Base-by-base conservation (phyloP, 2,113 vertebrate genomes). In the Reinhardtius hippoglossoides region DNA sequence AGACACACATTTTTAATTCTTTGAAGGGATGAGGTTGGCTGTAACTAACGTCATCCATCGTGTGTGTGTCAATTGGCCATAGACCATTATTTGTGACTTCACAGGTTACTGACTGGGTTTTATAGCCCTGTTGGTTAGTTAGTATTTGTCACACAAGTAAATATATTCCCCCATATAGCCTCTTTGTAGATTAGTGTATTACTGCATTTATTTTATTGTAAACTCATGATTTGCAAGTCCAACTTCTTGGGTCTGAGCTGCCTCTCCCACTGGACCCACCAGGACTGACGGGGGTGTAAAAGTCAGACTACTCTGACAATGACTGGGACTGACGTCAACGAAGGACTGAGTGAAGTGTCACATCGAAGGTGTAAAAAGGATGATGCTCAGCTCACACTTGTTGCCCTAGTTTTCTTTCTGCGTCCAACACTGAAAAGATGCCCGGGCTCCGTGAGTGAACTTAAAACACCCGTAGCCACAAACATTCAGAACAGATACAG, bases 291-390 rank as follows among this genome's bases (percentile, higher is more conserved):
- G 85, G 82, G 85, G 82, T 54, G 80, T 78, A 71, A 4, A 78
- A 84, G 80, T 80, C 81, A 80, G 52, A 85, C 71, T 74, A 84
- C 70, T 93, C 83, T 74, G 69, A 91, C 75, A 90, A 92, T 92
- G 89, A 92, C 89, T 90, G 59, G 79, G 76, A 84, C 83, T 94
- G 91, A 93, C 91, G 93, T 93, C 91, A 92, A 80, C 87, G 71
- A 27, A 88, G 80, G 80, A 73, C 74, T 84, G 62, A 72, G 56
- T 84, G 75, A 91, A 87, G 58, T 88, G 89, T 91, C 81, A 83
- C 55, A 23, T 82, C 42, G 54, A 63, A 80, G 69, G 63, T 82
- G 74, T 82, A 55, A 80, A 82, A 84, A 78, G 70, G 31, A 31
- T 31, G 31, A 31, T 31, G 69, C 65, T 71, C 46, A n/a, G 69